Conservation (phyloP, 2,888 invertebrate genomes). For the Rhagonycha fulva region DNA sequence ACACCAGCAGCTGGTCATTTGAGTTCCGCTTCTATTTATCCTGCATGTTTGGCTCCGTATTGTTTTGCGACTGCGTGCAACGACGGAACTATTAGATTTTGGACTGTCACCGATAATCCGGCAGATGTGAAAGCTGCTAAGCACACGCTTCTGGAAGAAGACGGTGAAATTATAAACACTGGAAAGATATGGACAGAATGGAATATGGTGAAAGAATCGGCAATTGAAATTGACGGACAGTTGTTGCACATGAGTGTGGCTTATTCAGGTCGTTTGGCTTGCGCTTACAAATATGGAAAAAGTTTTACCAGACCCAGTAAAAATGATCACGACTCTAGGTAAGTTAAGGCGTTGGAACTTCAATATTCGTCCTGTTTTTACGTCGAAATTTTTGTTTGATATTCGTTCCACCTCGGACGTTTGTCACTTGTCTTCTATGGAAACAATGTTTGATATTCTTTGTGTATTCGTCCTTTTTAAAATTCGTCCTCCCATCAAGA, state of each 20-base stretch:
- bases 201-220: conserved; percentile 62
- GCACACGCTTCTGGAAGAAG: conserved; percentile 49
- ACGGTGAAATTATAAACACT: conserved; percentile 49
- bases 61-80: conserved; percentile 94
- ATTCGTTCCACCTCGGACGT: no score
- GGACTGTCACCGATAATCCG: conserved; percentile 61
- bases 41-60: conserved; percentile 98
- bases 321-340: conserved; percentile 73
- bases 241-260: conserved; percentile 94
- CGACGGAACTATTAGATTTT: conserved; percentile 88
- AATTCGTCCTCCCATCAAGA: no score
- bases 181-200: conserved; percentile 54
- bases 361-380: no score
- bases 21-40: conserved; percentile 96
- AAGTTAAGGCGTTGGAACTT: not conserved
- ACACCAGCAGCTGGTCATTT: conserved; percentile 95
- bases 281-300: conserved; percentile 93
- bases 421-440: no score
- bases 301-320: conserved; percentile 83
- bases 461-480: no score
- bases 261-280: conserved; percentile 95
- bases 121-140: conserved; percentile 42
- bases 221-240: conserved; percentile 70
- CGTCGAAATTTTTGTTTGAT: no score
- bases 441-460: no score